These are phyloP conservation scores for Drosophila jambulina DNA, from an alignment of 1,140 invertebrate species.

Conservation along the genomic window DNA sequence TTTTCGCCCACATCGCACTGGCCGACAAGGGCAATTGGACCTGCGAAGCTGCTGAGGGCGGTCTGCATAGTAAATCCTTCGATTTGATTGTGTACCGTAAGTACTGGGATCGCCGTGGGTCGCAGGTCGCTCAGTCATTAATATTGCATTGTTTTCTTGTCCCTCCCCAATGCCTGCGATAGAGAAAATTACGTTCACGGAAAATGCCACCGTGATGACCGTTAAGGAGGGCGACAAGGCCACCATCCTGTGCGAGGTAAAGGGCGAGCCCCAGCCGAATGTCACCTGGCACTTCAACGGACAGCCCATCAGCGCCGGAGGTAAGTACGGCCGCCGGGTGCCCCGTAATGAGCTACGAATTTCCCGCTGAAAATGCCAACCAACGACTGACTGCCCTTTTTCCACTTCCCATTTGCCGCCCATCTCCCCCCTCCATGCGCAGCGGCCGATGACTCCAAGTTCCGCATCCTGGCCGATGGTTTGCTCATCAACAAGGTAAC, in stretches of 20 bases:
- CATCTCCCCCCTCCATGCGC: slow-evolving; percentile 1
- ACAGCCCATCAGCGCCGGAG: slow-evolving; percentile 71
- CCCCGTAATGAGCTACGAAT: slow-evolving; percentile 64
- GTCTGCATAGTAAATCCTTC: slow-evolving; percentile 79
- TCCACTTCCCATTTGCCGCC: no score
- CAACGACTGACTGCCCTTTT: slow-evolving; percentile 16
- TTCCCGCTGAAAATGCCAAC: slow-evolving; percentile 9
- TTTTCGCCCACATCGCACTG: slow-evolving; percentile 83
- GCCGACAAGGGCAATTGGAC: slow-evolving; percentile 85
- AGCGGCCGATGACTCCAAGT: slow-evolving; percentile 78
- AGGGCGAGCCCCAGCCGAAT: slow-evolving; percentile 86
- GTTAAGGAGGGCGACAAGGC: slow-evolving; percentile 85
- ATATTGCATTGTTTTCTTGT: slow-evolving; percentile 70
- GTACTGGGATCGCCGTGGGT: slow-evolving; percentile 46
- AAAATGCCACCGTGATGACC: slow-evolving; percentile 84
- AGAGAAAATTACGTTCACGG: slow-evolving; percentile 86
- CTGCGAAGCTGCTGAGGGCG: slow-evolving; percentile 70
- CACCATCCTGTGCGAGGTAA: slow-evolving; percentile 85
- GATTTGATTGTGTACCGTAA: slow-evolving; percentile 85
- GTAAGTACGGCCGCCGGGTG: slow-evolving; percentile 55
- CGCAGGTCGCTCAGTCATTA: slow-evolving; percentile 57
- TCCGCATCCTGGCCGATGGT: slow-evolving; percentile 85
- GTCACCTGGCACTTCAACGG: slow-evolving; percentile 86
- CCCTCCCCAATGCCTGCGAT: not conserved
- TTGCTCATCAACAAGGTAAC: slow-evolving; percentile 86